Evolutionary conservation across 1,140 invertebrate species (phyloP), one percentile per base, ranked within the genome.

Genomic region (Eufriesea mexicana): DNA sequence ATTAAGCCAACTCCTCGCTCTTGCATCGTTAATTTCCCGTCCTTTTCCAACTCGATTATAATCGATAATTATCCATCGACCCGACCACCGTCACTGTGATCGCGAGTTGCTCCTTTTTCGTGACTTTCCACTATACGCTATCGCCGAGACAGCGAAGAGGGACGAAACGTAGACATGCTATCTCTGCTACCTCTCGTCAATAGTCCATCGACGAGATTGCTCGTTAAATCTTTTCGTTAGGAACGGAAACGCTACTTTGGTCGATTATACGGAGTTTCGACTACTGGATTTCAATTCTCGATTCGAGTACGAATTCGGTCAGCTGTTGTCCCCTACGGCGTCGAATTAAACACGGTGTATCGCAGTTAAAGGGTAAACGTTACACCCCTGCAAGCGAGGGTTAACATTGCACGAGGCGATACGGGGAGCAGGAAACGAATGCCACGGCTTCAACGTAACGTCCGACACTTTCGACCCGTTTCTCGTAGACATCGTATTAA

Each of bases 371-470:
- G 28, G 28, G 20, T 54, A 51, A 72, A 49, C 28, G 70, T 62
- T 61, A 42, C 78, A 61, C 55, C 67, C 67, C 45, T 4, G 5
- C 28, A 18, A 6, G 35, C 28, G 10, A 62, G 78, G 78, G 47
- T 80, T 54, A 72, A 47, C 73, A 54, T 35, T 14, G 23, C 28
- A 20, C 61, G 55, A 79, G 73, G 66, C 79, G 73, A 86, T 35
- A 35, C 51, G 51, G 79, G 28, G 59, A 78, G 47, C 70, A 47
- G 61, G 61, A 74, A 86, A 62, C 62, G 25, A 71, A 82, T 59
- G 84, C 70, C 55, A 54, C 49, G 71, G 76, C 76, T 86, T 86
- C 76, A 86, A 86, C 73, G 86, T 73, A 86, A 61, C 76, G 72
- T 61, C 59, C 66, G 54, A 86, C 75, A 67, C 47, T 86, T 86